Percentiles rank a stretch among this genome's conserved stretches.
These are phyloP conservation scores for Chelon auratus DNA, from an alignment of 2,797 vertebrate genomes.

Conservation along the genomic window DNA sequence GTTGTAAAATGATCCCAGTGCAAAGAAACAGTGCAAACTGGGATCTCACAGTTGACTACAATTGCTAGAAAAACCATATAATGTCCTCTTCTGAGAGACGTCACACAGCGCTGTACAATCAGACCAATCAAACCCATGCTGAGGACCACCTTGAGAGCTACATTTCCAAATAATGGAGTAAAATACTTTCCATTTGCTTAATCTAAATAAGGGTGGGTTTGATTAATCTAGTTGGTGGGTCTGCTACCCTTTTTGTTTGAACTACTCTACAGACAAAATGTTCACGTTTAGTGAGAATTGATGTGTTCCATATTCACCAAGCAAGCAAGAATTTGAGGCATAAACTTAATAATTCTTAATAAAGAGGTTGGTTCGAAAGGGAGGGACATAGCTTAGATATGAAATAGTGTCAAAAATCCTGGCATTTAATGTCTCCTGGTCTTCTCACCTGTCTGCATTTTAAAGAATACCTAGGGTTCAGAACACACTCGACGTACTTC, in stretches of 20 bases:
- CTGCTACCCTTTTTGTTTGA: conserved; percentile 64
- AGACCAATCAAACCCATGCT: conserved; percentile 57
- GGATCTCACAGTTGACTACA: conserved; percentile 70
- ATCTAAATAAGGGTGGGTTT: conserved; percentile 69
- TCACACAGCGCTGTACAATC: conserved; percentile 50
- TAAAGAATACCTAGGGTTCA: conserved; percentile 5
- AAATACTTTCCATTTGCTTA: conserved; percentile 71
- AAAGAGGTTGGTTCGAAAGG: conserved; percentile 26
- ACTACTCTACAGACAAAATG: conserved; percentile 43
- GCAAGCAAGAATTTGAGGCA: conserved; percentile 46
- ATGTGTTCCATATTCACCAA: conserved; percentile 48
- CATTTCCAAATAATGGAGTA: conserved; percentile 73
- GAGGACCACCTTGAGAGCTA: conserved; percentile 77
- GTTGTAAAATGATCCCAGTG: conserved; percentile 68
- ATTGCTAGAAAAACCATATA: conserved; percentile 62
- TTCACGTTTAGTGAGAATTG: conserved; percentile 59
- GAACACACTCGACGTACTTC: neutral
- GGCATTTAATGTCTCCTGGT: conserved; percentile 5
- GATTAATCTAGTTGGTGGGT: conserved; percentile 63
- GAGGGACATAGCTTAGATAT: conserved; percentile 26
- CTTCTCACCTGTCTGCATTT: conserved; percentile 24
- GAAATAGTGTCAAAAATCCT: conserved; percentile 1
- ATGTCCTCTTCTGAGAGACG: conserved; percentile 63
- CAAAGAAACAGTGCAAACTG: conserved; percentile 60
- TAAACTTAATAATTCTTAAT: conserved; percentile 45